A percentile compares a stretch with the other conserved stretches of the same genome.
phyloP scores from a whole-genome alignment of 2,113 vertebrate genomes.

The Dipodomys merriami region DNA sequence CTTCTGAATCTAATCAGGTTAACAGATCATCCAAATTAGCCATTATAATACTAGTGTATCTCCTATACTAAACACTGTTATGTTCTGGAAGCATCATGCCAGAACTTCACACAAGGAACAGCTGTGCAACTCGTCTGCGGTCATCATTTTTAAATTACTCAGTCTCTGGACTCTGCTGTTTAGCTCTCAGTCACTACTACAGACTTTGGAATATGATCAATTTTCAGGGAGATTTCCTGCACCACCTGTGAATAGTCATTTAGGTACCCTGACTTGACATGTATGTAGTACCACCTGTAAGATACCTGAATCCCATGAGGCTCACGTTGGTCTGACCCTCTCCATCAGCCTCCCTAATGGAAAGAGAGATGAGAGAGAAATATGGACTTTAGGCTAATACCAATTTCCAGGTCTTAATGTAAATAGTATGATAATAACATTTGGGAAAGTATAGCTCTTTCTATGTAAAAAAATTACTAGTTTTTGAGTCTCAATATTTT shows the following conservation, averaged over 20 bases:
- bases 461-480: background rate
- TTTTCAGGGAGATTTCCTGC: background rate
- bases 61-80: background rate
- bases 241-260: background rate
- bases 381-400: background rate
- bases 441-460: background rate
- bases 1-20: too few relatives aligned
- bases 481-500: constrained; percentile 49
- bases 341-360: background rate
- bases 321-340: background rate
- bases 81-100: background rate
- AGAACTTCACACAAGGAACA: background rate
- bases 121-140: background rate
- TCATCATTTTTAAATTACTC: background rate
- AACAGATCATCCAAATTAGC: too few relatives aligned
- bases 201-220: background rate
- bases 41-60: background rate
- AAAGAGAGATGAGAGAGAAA: background rate
- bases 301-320: rapidly evolving
- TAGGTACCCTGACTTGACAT: background rate
- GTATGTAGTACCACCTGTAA: background rate
- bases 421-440: background rate
- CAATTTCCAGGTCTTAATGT: background rate
- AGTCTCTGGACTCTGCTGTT: background rate
- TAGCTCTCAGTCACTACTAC: background rate